Percentiles rank a stretch among this genome's conserved stretches.
These are phyloP conservation scores for Meta bourneti DNA, from an alignment of 2,888 invertebrate genomes.

Conservation along the genomic window DNA sequence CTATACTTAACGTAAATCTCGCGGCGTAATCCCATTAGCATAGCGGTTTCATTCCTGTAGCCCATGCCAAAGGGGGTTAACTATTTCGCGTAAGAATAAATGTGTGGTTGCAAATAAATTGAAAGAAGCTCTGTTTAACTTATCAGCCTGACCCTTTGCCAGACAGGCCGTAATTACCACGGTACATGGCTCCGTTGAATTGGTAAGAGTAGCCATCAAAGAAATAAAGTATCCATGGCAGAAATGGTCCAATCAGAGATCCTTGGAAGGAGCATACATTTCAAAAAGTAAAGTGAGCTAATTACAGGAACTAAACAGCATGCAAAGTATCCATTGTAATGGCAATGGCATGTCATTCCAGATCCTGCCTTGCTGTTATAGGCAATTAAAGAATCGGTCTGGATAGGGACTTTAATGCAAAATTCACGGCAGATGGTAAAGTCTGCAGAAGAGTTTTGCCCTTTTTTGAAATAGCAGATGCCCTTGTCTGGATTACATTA, in stretches of 20 bases:
- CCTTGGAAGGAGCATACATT: not conserved
- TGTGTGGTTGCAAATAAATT: constrained; percentile 14
- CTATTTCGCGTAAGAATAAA: not conserved
- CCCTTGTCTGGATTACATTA: too few relatives aligned
- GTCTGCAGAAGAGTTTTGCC: too few relatives aligned
- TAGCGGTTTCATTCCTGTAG: constrained; percentile 1
- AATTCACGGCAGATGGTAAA: not conserved
- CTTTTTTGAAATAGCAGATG: too few relatives aligned
- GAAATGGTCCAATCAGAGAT: not conserved
- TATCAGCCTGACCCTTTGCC: not conserved
- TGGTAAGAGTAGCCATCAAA: not conserved
- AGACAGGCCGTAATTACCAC: not conserved
- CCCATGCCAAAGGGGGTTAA: not conserved
- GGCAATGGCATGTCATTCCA: constrained; percentile 3
- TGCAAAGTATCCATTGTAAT: constrained; percentile 40
- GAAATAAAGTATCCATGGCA: constrained; percentile 31
- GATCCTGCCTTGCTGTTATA: not conserved
- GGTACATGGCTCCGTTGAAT: not conserved
- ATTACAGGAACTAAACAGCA: constrained; percentile 17
- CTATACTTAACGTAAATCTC: constrained; percentile 15
- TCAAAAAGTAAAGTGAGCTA: constrained; percentile 17
- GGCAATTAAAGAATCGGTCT: not conserved
- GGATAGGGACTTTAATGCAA: not conserved
- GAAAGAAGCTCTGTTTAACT: constrained; percentile 24
- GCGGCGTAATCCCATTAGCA: constrained; percentile 24